Evolutionary conservation across 2,888 invertebrate genomes (phyloP).

Genomic region (Nematopogon swammerdamellus): DNA sequence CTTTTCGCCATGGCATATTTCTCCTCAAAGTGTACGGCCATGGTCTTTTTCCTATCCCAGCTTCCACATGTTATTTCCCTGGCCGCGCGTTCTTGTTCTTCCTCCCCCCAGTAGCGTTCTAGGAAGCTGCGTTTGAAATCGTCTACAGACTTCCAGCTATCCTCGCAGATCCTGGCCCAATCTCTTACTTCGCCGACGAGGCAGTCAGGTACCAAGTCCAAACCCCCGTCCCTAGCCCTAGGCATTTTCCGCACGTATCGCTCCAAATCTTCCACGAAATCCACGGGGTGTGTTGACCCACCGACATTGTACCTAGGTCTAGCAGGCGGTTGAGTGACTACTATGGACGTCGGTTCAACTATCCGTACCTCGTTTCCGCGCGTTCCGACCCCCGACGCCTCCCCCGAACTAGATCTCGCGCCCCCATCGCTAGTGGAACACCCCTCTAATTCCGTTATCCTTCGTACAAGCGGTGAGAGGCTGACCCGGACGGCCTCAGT

Average conservation of each 20-base stretch:
- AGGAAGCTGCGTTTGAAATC: conserved; percentile 2
- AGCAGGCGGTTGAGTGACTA: neutral
- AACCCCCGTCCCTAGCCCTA: neutral
- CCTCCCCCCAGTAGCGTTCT: conserved; percentile 1
- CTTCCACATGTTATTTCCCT: neutral
- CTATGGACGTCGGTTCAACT: no score
- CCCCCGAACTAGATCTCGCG: no score
- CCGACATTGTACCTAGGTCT: neutral
- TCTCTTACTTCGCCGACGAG: conserved; percentile 1
- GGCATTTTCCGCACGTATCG: neutral
- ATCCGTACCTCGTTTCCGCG: no score
- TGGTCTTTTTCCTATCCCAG: neutral
- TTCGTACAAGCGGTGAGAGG: no score
- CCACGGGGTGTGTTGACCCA: neutral
- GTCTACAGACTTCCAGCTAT: neutral
- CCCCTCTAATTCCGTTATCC: no score
- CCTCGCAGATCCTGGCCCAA: conserved; percentile 1
- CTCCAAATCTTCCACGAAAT: conserved; percentile 1
- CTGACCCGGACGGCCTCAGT: no score
- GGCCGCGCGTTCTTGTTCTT: neutral
- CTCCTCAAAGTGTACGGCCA: neutral
- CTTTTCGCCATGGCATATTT: neutral
- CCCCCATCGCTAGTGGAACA: no score
- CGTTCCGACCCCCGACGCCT: no score
- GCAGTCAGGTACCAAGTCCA: neutral